These are phyloP conservation scores for Hyphantria cunea DNA, from an alignment of 1,140 invertebrate species.

Conservation along the genomic window DNA sequence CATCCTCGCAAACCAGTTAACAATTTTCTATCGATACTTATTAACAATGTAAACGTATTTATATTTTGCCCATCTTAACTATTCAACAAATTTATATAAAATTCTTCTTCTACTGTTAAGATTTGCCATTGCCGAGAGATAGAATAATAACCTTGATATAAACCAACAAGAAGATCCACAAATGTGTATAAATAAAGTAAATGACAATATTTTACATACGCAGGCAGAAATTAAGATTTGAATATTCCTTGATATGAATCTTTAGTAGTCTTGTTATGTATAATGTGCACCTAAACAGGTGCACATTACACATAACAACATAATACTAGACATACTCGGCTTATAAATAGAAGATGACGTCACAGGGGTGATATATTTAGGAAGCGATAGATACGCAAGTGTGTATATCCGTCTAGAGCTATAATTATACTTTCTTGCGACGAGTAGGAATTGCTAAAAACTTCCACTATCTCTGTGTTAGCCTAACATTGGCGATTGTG, in stretches of 20 bases:
- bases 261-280: no score
- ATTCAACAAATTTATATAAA: no score
- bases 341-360: conserved; percentile 23
- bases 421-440: conserved; percentile 52
- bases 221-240: neutral
- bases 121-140: no score
- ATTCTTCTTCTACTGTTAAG: no score
- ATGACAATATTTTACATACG: no score
- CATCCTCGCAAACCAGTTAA: no score
- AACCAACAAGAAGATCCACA: no score
- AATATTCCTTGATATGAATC: neutral
- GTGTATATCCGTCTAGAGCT: conserved; percentile 55
- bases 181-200: no score
- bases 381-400: conserved; percentile 45
- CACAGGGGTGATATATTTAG: conserved; percentile 36
- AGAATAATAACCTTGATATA: no score
- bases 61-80: no score
- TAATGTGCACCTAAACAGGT: conserved; percentile 20
- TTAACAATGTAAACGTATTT: no score
- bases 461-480: conserved; percentile 26
- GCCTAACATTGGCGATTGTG: conserved; percentile 4
- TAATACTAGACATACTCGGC: conserved; percentile 17
- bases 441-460: conserved; percentile 42
- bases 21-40: no score
- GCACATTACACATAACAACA: conserved; percentile 15